These are phyloP conservation scores for Stenolophus ochropezus DNA, from an alignment of 2,888 invertebrate genomes.

Conservation along the genomic window DNA sequence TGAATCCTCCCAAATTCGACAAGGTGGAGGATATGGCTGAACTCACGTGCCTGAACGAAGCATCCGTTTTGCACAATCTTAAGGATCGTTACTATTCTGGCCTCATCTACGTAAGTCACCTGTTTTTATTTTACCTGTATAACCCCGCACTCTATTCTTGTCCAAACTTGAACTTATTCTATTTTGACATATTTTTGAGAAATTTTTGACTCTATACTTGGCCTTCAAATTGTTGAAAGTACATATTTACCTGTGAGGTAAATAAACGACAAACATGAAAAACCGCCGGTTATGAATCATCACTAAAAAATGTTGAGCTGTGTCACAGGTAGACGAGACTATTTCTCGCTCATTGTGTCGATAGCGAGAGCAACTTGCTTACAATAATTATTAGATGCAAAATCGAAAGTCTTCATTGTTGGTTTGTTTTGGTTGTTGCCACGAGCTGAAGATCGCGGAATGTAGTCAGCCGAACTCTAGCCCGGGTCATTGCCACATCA, in stretches of 20 bases:
- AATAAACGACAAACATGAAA: constrained; percentile 25
- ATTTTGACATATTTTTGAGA: background rate
- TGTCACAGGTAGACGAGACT: constrained; percentile 37
- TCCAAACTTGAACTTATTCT: constrained; percentile 15
- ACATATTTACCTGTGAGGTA: constrained; percentile 26
- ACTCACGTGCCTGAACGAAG: constrained; percentile 99
- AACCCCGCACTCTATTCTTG: constrained; percentile 51
- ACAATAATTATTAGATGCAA: constrained; percentile 8
- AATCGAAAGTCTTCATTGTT: constrained; percentile 5
- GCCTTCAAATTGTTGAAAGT: constrained; percentile 9
- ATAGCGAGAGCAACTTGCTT: background rate
- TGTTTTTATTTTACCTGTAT: constrained; percentile 50
- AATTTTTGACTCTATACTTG: constrained; percentile 3
- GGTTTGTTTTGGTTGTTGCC: constrained; percentile 30
- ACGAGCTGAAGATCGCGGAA: constrained; percentile 24
- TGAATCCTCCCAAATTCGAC: constrained; percentile 99
- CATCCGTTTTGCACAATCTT: constrained; percentile 99
- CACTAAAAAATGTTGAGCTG: constrained; percentile 14
- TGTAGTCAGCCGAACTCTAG: constrained; percentile 31
- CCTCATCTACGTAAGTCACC: constrained; percentile 97
- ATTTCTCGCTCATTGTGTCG: background rate
- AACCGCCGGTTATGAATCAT: constrained; percentile 21
- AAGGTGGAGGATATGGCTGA: constrained; percentile 99
- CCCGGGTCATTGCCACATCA: constrained; percentile 51
- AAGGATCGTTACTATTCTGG: constrained; percentile 99